A percentile compares a stretch with the other conserved stretches of the same genome.
Evolutionary conservation across 1,140 invertebrate species (phyloP).

Genomic region (Papilio helenus): DNA sequence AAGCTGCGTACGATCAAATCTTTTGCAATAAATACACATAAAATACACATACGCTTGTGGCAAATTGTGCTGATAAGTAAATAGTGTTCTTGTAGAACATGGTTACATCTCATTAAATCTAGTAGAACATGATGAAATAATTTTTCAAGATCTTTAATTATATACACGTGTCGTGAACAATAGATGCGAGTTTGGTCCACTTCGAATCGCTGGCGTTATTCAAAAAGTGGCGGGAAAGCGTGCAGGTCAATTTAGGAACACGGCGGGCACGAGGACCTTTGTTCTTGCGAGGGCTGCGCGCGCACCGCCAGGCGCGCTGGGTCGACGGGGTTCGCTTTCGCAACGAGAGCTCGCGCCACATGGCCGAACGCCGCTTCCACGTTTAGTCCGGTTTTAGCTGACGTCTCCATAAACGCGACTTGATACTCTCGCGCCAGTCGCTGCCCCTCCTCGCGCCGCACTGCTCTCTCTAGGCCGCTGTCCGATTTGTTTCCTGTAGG

Average conservation of each 20-base stretch:
- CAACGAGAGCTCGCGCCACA: constrained; percentile 86
- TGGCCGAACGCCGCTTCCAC: constrained; percentile 92
- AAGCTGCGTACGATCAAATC: constrained; percentile 7
- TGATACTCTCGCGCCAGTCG: constrained; percentile 91
- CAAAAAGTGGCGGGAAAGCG: constrained; percentile 41
- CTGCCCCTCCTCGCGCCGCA: constrained; percentile 92
- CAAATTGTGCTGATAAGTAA: neutral
- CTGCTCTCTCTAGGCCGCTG: constrained; percentile 87
- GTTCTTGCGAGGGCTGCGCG: constrained; percentile 73
- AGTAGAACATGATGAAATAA: neutral
- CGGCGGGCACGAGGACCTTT: constrained; percentile 73
- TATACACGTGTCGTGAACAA: neutral
- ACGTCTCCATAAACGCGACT: constrained; percentile 94
- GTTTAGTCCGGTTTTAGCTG: constrained; percentile 93
- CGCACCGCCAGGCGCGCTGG: constrained; percentile 70
- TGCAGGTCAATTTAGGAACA: constrained; percentile 62
- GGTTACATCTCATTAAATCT: neutral
- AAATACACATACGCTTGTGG: neutral
- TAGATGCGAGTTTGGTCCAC: constrained; percentile 44
- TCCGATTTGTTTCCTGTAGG: constrained; percentile 92
- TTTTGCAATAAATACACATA: constrained; percentile 1
- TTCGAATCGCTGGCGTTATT: constrained; percentile 39
- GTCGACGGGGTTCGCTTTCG: constrained; percentile 74
- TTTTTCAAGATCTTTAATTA: neutral
- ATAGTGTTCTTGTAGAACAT: neutral